Percentiles rank a stretch among this genome's conserved stretches.
Conservation (phyloP, 2,113 vertebrate species). For the Chaenogobius annularis region DNA sequence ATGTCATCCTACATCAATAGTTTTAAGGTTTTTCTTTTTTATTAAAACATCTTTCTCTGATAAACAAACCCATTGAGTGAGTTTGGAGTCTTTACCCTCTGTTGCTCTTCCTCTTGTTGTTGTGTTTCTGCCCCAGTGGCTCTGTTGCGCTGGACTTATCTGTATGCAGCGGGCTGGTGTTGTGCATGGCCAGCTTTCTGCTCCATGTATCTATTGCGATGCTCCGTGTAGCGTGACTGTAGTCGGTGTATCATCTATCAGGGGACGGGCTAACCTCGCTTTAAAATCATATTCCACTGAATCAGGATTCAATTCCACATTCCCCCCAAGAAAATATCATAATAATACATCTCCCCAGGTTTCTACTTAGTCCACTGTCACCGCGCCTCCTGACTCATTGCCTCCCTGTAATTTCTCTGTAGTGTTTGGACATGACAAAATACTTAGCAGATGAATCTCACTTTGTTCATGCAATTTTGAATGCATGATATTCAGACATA, state of each 20-base stretch:
- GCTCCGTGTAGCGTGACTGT: slow-evolving; percentile 68
- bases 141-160: slow-evolving; percentile 51
- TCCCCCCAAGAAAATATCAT: slow-evolving; percentile 67
- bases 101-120: slow-evolving; percentile 46
- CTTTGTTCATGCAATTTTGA: slow-evolving; percentile 56
- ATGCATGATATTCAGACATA: slow-evolving; percentile 62
- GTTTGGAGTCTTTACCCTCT: slow-evolving; percentile 41
- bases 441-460: slow-evolving; percentile 54
- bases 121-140: slow-evolving; percentile 55
- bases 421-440: slow-evolving; percentile 56
- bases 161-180: slow-evolving; percentile 58
- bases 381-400: slow-evolving; percentile 60
- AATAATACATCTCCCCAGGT: slow-evolving; percentile 67
- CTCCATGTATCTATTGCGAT: slow-evolving; percentile 62
- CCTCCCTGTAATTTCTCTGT: slow-evolving; percentile 62
- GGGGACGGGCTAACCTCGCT: slow-evolving; percentile 60
- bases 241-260: slow-evolving; percentile 66
- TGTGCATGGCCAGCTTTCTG: slow-evolving; percentile 47
- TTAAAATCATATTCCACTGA: slow-evolving; percentile 71
- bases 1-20: background rate
- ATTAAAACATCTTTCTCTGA: slow-evolving; percentile 24
- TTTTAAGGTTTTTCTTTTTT: background rate
- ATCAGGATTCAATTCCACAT: slow-evolving; percentile 74
- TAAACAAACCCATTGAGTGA: slow-evolving; percentile 26
- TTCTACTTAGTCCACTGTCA: slow-evolving; percentile 64